Evolutionary conservation across 1,140 invertebrate genomes (phyloP), one percentile per base, ranked within the genome.

Genomic region (Trichonephila clavipes): DNA sequence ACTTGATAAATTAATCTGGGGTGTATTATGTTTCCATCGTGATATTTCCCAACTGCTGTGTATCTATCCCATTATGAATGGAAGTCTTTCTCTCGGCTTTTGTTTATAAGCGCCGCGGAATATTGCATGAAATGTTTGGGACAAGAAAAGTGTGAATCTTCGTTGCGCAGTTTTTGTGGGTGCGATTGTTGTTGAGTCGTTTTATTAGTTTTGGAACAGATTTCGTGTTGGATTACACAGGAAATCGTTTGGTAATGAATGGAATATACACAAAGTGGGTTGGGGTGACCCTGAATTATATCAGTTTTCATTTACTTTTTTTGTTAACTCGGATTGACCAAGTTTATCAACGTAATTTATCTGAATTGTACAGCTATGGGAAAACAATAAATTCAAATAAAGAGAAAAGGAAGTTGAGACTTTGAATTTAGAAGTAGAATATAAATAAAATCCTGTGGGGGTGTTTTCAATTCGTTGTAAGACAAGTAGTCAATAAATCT

Each of bases 1-100:
- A 58, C 66, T 89, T 89, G 88, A 89, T 89, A 77, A 89, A 89
- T 89, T 77, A 89, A 89, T 69, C 64, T 89, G 24, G 18, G 34
- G 18, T 24, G 72, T 77, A 40, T 77, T 40, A 77, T 77, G 72
- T 77, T 77, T 77, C 72, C 72, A 77, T 28, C 28, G 72, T 19
- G 72, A 77, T 34, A 28, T 77, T 77, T 77, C 72, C 28, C 72
- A 77, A 77, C 72, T 77, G 72, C 28, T 19, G 61, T 51, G 51
- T 51, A 51, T 51, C 51, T 51, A 51, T 3, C 66, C 7, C 21
- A 28, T 77, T 77, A 77, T 40, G 72, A 40, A 77, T 34, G 72
- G 18, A 5, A 51, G 51, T 51, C 51, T 51, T 51, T 51, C 51
- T 16, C 28, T 28, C 28, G 19, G 16, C 24, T 28, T 77, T 77